These are phyloP conservation scores for Catocala nupta DNA, from an alignment of 2,888 invertebrate species.

Conservation along the genomic window DNA sequence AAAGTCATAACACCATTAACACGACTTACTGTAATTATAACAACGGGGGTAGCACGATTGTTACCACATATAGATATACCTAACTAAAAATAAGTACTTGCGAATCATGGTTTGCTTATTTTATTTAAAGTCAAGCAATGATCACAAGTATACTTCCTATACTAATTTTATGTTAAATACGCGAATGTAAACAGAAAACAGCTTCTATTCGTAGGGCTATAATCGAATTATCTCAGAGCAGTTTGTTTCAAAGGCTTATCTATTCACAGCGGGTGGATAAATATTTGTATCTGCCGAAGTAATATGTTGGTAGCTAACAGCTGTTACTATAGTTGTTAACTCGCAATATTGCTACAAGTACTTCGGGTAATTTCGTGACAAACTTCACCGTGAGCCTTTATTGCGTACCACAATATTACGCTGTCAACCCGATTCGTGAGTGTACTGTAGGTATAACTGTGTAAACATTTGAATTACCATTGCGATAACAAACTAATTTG, in stretches of 20 bases:
- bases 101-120: no score
- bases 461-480: slow-evolving; percentile 11
- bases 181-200: not conserved
- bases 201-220: slow-evolving; percentile 9
- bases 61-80: no score
- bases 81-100: no score
- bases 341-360: slow-evolving; percentile 51
- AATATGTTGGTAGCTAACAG: slow-evolving; percentile 36
- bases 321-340: slow-evolving; percentile 54
- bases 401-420: slow-evolving; percentile 47
- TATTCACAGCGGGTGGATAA: slow-evolving; percentile 38
- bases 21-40: no score
- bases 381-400: slow-evolving; percentile 54
- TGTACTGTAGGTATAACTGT: slow-evolving; percentile 10
- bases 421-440: slow-evolving; percentile 22
- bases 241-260: slow-evolving; percentile 21
- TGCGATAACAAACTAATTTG: slow-evolving; percentile 1
- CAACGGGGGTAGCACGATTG: no score
- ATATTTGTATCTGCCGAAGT: slow-evolving; percentile 33
- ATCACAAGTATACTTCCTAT: no score
- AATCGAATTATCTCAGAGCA: slow-evolving; percentile 9
- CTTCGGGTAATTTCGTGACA: slow-evolving; percentile 49
- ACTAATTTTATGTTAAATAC: no score
- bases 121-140: no score
- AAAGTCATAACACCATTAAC: no score